Base-by-base conservation (phyloP, 1,140 invertebrate genomes). In the Diabrotica undecimpunctata region DNA sequence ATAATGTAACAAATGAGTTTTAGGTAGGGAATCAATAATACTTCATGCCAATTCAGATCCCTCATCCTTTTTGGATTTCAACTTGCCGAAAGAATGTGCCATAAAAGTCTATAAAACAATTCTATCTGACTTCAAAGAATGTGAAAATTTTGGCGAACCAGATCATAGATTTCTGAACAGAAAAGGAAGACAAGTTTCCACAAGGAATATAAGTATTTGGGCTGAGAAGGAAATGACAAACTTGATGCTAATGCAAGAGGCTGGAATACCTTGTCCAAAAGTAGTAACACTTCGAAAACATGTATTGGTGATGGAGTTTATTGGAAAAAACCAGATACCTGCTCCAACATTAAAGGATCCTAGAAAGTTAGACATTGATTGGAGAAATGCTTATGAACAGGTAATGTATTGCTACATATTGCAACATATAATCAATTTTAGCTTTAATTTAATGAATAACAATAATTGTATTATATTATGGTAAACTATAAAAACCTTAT, bases 171-270 rank as follows among this genome's bases (percentile, higher is more conserved):
- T 97, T 77, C 66, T 74, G 25, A 83, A 83, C 14, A 87, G 87
- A 68, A 87, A 91, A 74, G 91, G 93, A 75, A 90, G 90, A n/a
- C 79, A 90, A 36, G 93, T 92, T 75, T 86, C 25, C 25, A 25
- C 93, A 41, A 89, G 96, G 56, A 87, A 90, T 70, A 84, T 95
- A 78, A 97, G 95, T 94, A 25, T 25, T 25, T 25, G 25, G 1
- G 93, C 94, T 2, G 93, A 96, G 79, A 97, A 96, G 78, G 95
- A 97, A 78, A 91, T 91, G 85, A 87, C 91, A 56, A 97, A 97
- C 78, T 81, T 97, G 64, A 86, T 85, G 69, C 83, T 88, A 51
- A 83, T 91, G 70, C 81, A 83, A 46, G 86, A 84, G 72, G 83
- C 84, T 53, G 89, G 89, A 62, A 81, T 96, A 11, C 86, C 86